A percentile compares a stretch with the other conserved stretches of the same genome.
phyloP scores from a whole-genome alignment of 2,888 invertebrate genomes.

The Dione juno region DNA sequence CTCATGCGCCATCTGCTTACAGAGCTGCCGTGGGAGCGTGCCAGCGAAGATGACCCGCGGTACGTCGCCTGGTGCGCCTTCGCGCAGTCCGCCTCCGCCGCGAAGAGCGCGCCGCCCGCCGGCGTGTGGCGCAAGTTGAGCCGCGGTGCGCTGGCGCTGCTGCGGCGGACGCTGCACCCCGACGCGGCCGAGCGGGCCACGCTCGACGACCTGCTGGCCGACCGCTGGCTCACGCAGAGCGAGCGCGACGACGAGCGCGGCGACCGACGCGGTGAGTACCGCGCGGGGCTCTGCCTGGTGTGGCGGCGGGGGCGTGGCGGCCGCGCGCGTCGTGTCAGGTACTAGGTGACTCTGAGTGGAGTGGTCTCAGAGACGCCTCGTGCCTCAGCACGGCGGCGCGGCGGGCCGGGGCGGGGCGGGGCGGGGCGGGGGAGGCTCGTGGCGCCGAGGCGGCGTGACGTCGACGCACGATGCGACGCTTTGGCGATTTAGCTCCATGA shows the following conservation, averaged over 20 bases:
- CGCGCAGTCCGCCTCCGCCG: slow-evolving; percentile 36
- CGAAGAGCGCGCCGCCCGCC: slow-evolving; percentile 85
- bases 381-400: slow-evolving; percentile 72
- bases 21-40: slow-evolving; percentile 98
- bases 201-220: slow-evolving; percentile 87
- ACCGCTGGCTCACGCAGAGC: slow-evolving; percentile 82
- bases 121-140: slow-evolving; percentile 93
- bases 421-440: background rate
- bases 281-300: too few species aligned
- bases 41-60: slow-evolving; percentile 87
- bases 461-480: slow-evolving; percentile 85
- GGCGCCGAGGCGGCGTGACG: slow-evolving; percentile 17
- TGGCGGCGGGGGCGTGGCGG: background rate
- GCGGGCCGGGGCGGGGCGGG: slow-evolving; percentile 42
- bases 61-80: slow-evolving; percentile 85
- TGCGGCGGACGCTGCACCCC: slow-evolving; percentile 89
- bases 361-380: slow-evolving; percentile 81
- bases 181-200: slow-evolving; percentile 86
- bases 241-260: slow-evolving; percentile 10
- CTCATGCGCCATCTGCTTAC: slow-evolving; percentile 43
- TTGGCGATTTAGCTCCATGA: slow-evolving; percentile 96
- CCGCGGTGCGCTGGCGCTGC: slow-evolving; percentile 88
- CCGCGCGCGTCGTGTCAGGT: slow-evolving; percentile 85
- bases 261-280: slow-evolving; percentile 24
- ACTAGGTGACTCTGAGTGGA: slow-evolving; percentile 93